A percentile compares a stretch with the other conserved stretches of the same genome.
These are phyloP conservation scores for Carassius gibelio DNA, from an alignment of 2,113 vertebrate genomes.

Conservation along the genomic window DNA sequence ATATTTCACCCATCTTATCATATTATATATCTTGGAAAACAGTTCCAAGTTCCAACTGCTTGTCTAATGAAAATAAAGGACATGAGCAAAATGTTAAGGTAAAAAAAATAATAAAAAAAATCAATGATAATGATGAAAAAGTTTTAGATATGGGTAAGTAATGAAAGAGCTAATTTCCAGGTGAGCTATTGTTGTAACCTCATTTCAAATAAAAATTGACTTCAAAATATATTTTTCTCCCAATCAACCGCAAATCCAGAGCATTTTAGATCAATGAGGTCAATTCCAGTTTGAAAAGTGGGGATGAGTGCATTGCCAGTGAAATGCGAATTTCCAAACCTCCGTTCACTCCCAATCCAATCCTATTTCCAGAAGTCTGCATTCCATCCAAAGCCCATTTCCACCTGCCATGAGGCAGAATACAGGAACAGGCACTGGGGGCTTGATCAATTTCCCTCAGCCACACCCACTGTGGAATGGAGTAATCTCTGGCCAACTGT, in stretches of 20 bases:
- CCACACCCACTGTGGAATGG: constrained; percentile 31
- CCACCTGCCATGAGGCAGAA: constrained; percentile 14
- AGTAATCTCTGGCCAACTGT: constrained; percentile 32
- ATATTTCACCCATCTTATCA: too few relatives aligned
- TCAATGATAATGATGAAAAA: too few relatives aligned
- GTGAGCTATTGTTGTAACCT: not conserved
- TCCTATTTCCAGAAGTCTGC: constrained; percentile 43
- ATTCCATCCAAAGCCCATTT: constrained; percentile 48
- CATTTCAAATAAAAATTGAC: constrained; percentile 9
- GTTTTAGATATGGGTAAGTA: too few relatives aligned
- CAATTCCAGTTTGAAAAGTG: constrained; percentile 45
- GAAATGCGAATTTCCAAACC: constrained; percentile 10
- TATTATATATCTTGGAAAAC: too few relatives aligned
- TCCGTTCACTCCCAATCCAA: constrained; percentile 44
- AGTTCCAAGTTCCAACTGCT: not conserved
- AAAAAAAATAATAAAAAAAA: too few relatives aligned
- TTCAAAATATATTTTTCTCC: not conserved
- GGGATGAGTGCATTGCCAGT: not conserved
- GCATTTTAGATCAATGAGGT: constrained; percentile 42
- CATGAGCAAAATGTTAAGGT: not conserved
- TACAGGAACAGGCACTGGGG: constrained; percentile 22
- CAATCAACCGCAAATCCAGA: constrained; percentile 32
- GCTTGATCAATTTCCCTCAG: constrained; percentile 49
- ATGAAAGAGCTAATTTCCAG: too few relatives aligned
- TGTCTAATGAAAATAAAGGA: not conserved